Conservation (phyloP, 2,797 vertebrate species). For the Potorous gilbertii region DNA sequence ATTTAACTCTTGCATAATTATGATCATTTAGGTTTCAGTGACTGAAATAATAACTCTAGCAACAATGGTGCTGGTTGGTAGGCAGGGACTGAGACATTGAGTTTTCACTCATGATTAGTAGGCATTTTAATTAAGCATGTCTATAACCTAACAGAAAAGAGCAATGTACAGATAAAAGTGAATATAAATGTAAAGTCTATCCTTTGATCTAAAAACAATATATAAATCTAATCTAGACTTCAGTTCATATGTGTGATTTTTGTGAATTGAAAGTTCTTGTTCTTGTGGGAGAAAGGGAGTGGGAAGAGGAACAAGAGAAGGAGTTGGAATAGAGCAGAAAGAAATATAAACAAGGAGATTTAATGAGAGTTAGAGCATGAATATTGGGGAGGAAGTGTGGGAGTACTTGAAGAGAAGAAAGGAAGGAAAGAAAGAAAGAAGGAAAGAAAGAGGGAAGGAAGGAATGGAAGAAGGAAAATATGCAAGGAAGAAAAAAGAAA, state of each 20-base stretch:
- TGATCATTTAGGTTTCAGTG: not conserved
- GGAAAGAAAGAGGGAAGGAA: not conserved
- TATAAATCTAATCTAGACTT: not conserved
- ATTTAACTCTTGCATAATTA: not conserved
- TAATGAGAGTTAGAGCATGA: not conserved
- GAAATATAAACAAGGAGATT: not conserved
- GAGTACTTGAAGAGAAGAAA: not conserved
- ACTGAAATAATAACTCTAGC: not conserved
- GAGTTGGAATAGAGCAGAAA: not conserved
- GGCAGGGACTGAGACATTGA: not conserved
- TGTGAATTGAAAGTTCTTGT: not conserved
- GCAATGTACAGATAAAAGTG: not conserved
- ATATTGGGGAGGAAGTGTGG: not conserved
- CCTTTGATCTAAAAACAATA: not conserved
- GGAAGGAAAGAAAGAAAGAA: not conserved
- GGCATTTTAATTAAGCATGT: not conserved
- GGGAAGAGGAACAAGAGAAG: not conserved
- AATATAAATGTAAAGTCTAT: not conserved
- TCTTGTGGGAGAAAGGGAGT: not conserved
- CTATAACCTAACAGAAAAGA: not conserved
- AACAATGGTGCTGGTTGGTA: not conserved
- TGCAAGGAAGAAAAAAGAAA: no score
- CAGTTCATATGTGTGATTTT: not conserved
- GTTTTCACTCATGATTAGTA: not conserved
- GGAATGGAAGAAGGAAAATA: not conserved